These are phyloP conservation scores for Oxygymnocypris stewartii DNA, from an alignment of 2,113 vertebrate genomes.

Conservation along the genomic window DNA sequence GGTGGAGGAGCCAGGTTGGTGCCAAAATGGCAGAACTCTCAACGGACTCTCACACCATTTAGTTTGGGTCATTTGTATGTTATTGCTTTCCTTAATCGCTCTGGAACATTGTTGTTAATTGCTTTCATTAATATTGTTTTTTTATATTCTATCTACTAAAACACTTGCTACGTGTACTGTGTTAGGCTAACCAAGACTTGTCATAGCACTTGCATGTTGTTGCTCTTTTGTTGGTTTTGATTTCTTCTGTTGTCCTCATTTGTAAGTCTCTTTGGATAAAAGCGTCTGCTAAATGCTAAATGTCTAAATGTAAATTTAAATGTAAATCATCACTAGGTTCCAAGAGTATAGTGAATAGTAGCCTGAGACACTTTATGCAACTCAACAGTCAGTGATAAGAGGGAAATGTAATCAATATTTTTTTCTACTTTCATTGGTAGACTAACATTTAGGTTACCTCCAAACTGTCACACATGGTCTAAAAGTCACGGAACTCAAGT, in stretches of 20 bases:
- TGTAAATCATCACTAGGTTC: neutral
- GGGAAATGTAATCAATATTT: neutral
- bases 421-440: neutral
- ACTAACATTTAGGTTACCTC: neutral
- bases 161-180: no score
- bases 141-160: no score
- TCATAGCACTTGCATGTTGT: no score
- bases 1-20: neutral
- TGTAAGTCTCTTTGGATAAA: no score
- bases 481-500: neutral
- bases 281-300: no score
- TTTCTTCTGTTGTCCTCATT: no score
- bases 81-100: neutral
- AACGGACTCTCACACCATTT: neutral
- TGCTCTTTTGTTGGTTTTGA: no score
- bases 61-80: constrained; percentile 24
- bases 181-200: no score
- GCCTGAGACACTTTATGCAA: neutral
- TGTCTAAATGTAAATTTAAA: no score
- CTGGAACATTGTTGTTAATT: constrained; percentile 16
- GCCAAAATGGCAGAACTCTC: neutral
- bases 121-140: neutral
- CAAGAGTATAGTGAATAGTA: neutral
- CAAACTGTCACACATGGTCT: neutral
- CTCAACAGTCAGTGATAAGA: neutral